Evolutionary conservation across 2,113 vertebrate species (phyloP).

Genomic region (Telmatochromis sp.): DNA sequence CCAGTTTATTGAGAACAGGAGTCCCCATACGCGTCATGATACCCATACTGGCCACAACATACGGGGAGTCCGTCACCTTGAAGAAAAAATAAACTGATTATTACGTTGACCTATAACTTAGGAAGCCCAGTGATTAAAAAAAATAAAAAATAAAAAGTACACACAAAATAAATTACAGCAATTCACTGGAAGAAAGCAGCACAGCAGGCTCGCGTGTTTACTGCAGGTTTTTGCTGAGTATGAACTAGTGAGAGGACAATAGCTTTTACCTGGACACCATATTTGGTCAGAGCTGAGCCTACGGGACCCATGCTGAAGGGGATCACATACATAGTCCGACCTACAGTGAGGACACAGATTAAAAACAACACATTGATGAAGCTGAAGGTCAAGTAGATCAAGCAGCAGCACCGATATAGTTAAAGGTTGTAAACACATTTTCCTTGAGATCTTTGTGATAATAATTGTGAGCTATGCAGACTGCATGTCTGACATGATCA

Average conservation of each 20-base stretch:
- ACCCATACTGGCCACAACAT: constrained; percentile 94
- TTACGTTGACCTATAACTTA: background rate
- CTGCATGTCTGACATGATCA: background rate
- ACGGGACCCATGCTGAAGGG: constrained; percentile 98
- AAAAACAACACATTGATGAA: background rate
- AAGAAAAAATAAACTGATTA: background rate
- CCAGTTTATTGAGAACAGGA: constrained; percentile 70
- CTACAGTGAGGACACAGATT: constrained; percentile 56
- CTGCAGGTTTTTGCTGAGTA: background rate
- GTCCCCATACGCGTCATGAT: constrained; percentile 94
- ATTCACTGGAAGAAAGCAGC: background rate
- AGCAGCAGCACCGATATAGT: background rate
- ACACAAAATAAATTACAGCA: background rate
- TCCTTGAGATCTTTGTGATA: background rate
- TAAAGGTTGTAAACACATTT: background rate
- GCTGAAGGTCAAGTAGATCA: background rate
- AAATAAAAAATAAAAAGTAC: background rate
- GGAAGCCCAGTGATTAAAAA: background rate
- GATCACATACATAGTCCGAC: constrained; percentile 94
- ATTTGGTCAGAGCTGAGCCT: constrained; percentile 84
- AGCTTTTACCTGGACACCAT: constrained; percentile 71
- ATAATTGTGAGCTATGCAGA: background rate
- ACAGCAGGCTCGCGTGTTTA: background rate
- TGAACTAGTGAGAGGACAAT: background rate
- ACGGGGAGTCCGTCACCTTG: constrained; percentile 90